Conservation (phyloP, 2,113 vertebrate species). For the Cinclus cinclus region DNA sequence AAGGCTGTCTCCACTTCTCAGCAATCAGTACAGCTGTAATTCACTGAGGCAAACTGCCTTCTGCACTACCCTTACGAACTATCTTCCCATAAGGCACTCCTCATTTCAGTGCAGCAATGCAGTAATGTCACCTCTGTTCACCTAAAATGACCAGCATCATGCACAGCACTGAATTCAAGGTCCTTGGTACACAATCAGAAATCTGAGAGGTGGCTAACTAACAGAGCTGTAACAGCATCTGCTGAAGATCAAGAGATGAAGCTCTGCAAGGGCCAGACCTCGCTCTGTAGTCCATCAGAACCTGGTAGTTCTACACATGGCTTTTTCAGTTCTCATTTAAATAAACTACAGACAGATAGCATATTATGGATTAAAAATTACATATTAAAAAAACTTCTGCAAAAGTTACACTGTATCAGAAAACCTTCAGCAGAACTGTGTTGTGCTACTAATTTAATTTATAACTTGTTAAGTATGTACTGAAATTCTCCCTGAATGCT, state of each 20-base stretch:
- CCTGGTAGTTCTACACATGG: rapidly evolving
- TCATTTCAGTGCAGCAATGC: not conserved
- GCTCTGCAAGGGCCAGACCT: not conserved
- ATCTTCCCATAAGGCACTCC: not conserved
- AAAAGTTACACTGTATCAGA: rapidly evolving
- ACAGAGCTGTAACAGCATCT: not conserved
- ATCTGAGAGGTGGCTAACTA: not conserved
- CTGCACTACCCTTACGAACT: no score
- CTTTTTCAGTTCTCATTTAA: not conserved
- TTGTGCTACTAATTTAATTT: not conserved
- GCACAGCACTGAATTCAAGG: not conserved
- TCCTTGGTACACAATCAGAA: not conserved
- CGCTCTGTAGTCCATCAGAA: not conserved
- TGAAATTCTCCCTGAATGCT: not conserved
- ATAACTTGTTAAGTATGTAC: not conserved
- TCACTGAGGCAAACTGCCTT: no score
- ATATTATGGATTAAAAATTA: not conserved
- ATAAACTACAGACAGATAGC: not conserved
- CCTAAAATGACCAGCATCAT: not conserved
- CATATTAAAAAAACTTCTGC: not conserved
- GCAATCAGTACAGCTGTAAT: no score
- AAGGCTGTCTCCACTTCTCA: no score
- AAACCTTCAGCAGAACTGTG: not conserved
- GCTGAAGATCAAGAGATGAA: not conserved
- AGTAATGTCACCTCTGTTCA: no score